A percentile compares a stretch with the other conserved stretches of the same genome.
phyloP scores from a whole-genome alignment of 2,797 vertebrate genomes.

The Pangasius djambal region DNA sequence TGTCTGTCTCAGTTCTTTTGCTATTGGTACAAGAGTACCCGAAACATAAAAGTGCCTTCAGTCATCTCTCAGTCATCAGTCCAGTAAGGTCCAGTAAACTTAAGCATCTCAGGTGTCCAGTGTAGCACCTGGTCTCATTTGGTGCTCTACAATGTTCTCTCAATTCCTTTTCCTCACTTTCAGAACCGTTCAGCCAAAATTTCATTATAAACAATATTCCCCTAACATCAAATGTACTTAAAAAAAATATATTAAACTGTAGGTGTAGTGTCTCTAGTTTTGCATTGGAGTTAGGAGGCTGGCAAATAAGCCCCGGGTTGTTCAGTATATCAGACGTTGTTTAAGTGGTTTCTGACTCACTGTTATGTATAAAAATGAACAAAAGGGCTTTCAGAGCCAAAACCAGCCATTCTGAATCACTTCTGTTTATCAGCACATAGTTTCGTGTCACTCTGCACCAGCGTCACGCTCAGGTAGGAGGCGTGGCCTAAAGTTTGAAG shows the following conservation, averaged over 20 bases:
- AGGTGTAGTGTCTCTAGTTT: background rate
- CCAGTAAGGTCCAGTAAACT: background rate
- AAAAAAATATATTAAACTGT: too few relatives aligned
- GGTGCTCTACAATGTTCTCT: background rate
- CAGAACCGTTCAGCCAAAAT: background rate
- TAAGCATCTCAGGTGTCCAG: background rate
- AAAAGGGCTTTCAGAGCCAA: background rate
- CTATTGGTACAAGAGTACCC: background rate
- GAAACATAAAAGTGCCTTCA: background rate
- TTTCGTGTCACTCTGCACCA: background rate
- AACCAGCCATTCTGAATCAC: background rate
- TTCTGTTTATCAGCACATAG: background rate
- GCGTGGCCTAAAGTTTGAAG: background rate
- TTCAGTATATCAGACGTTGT: too few relatives aligned
- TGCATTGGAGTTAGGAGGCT: background rate
- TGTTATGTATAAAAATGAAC: background rate
- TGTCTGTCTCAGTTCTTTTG: background rate
- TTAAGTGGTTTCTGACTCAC: too few relatives aligned
- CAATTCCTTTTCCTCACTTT: background rate
- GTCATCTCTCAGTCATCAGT: background rate
- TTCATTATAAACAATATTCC: background rate
- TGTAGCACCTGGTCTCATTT: background rate
- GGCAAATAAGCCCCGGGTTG: too few relatives aligned
- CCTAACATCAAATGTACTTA: too few relatives aligned
- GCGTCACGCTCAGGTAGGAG: background rate